Conservation (phyloP, 2,888 invertebrate species). For the Rosalia funebris region DNA sequence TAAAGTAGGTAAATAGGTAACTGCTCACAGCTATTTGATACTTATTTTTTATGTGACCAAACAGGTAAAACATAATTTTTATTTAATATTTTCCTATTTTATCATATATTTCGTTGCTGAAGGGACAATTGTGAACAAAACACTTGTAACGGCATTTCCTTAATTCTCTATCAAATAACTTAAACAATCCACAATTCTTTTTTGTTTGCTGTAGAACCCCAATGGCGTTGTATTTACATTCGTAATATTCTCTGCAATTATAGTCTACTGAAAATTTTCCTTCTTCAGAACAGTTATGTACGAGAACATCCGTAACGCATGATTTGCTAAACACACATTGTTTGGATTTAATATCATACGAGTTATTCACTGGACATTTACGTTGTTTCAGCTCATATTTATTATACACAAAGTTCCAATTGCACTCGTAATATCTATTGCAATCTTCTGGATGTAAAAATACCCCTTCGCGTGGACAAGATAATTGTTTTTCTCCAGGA, state of each 20-base stretch:
- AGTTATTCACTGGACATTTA: slow-evolving; percentile 63
- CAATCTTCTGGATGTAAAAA: slow-evolving; percentile 66
- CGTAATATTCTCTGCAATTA: slow-evolving; percentile 65
- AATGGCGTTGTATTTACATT: slow-evolving; percentile 60
- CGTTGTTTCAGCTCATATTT: slow-evolving; percentile 67
- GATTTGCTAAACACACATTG: slow-evolving; percentile 64
- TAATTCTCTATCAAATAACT: slow-evolving; percentile 62
- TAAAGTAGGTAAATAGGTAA: too few relatives aligned
- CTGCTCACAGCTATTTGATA: too few relatives aligned
- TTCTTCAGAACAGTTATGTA: slow-evolving; percentile 59
- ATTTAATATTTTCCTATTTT: too few relatives aligned
- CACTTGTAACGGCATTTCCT: slow-evolving; percentile 50
- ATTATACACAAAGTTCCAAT: slow-evolving; percentile 64
- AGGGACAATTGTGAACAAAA: slow-evolving; percentile 54
- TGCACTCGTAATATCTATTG: slow-evolving; percentile 67
- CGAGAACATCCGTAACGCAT: slow-evolving; percentile 50
- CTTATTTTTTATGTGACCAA: too few relatives aligned
- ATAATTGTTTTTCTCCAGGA: slow-evolving; percentile 48
- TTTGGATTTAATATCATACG: slow-evolving; percentile 60
- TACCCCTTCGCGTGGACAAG: slow-evolving; percentile 60
- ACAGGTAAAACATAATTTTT: too few relatives aligned
- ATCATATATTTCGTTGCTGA: slow-evolving; percentile 25
- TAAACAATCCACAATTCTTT: slow-evolving; percentile 63
- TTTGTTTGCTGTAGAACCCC: slow-evolving; percentile 57
- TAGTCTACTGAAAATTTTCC: slow-evolving; percentile 62